Evolutionary conservation across 2,888 invertebrate species (phyloP).

Genomic region (Ophion ventricosus): DNA sequence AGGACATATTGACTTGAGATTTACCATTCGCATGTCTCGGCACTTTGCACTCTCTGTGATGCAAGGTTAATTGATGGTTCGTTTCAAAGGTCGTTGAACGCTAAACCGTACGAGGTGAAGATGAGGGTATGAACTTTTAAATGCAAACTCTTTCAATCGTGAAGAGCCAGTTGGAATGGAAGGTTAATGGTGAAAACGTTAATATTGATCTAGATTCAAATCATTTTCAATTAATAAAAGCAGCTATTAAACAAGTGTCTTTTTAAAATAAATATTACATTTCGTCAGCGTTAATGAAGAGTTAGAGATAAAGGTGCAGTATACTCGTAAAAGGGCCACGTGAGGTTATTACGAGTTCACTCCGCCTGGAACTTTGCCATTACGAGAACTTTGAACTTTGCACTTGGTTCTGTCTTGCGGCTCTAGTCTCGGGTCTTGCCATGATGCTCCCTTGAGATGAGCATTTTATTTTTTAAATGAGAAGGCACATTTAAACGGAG

Average conservation of each 20-base stretch:
- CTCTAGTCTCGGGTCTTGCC: conserved; percentile 1
- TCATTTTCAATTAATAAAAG: neutral
- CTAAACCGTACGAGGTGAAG: conserved; percentile 33
- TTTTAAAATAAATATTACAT: neutral
- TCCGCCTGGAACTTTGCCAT: conserved; percentile 45
- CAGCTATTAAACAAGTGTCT: neutral
- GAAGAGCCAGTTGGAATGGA: neutral
- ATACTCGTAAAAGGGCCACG: conserved; percentile 39
- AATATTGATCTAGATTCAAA: neutral
- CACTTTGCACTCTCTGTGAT: conserved; percentile 35
- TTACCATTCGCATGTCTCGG: conserved; percentile 51
- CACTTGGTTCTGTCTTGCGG: conserved; percentile 25
- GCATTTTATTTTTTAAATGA: neutral
- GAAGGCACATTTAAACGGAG: neutral
- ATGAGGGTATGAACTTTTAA: conserved; percentile 22
- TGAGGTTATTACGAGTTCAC: conserved; percentile 36
- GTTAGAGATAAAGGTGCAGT: neutral
- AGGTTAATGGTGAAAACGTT: neutral
- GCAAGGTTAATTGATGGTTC: conserved; percentile 41
- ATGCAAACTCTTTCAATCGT: conserved; percentile 1
- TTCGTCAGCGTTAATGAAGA: neutral
- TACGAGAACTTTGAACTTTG: conserved; percentile 57
- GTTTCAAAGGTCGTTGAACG: conserved; percentile 61
- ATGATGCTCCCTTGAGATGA: neutral
- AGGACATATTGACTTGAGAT: conserved; percentile 29